These are phyloP conservation scores for Etheostoma cragini DNA, from an alignment of 2,113 vertebrate genomes.

Conservation along the genomic window DNA sequence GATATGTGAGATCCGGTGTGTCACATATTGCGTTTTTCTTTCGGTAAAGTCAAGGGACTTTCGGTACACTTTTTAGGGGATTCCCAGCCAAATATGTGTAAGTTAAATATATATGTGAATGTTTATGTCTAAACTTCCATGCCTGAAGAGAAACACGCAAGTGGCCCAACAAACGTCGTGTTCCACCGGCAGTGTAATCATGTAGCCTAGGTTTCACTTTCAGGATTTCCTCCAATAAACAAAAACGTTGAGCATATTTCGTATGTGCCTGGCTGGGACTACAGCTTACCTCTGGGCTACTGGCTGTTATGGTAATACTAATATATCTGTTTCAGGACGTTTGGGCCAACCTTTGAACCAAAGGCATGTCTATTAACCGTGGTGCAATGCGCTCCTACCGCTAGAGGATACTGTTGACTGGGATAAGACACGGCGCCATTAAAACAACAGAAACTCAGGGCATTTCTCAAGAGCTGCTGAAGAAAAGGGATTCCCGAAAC, in stretches of 20 bases:
- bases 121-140: neutral
- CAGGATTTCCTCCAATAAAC: neutral
- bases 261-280: no score
- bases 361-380: neutral
- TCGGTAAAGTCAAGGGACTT: neutral
- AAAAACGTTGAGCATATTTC: neutral
- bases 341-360: slow-evolving; percentile 29
- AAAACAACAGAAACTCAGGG: neutral
- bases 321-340: slow-evolving; percentile 14
- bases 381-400: slow-evolving; percentile 49
- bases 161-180: neutral
- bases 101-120: no score
- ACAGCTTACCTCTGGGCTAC: neutral
- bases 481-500: neutral
- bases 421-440: slow-evolving; percentile 8
- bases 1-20: neutral
- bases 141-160: slow-evolving; percentile 2
- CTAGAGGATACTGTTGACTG: slow-evolving; percentile 82
- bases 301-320: neutral
- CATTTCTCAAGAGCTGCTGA: slow-evolving; percentile 4
- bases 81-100: neutral
- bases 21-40: neutral
- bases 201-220: slow-evolving; percentile 24
- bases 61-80: neutral
- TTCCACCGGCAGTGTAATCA: no score